Base-by-base conservation (phyloP, 2,797 vertebrate species). In the Austrolebias charrua region DNA sequence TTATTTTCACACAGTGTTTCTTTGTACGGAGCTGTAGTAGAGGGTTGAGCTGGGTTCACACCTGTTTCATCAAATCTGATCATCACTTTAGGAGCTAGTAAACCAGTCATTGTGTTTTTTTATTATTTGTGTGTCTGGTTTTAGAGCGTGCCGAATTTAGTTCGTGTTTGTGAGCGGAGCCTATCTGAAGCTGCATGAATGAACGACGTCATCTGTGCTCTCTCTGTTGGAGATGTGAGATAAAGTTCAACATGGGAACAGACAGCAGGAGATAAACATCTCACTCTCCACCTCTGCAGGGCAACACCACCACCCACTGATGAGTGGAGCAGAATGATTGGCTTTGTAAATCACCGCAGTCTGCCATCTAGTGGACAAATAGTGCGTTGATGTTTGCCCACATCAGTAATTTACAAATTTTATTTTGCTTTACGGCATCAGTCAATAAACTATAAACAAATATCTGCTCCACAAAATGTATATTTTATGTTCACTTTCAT, bases 291-390 rank as follows among this genome's bases (percentile, higher is more conserved):
- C 49, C 57, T 50, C 19, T 71, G 44, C 44, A 58, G 55, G 65
- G 44, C 45, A 48, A 35, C 31, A 59, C 19, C 44, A 56, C 51
- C 64, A 49, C 65, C 65, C 51, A 55, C 35, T 47, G 56, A 48
- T 59, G 38, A 62, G n/a, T 24, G 43, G 33, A 63, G 53, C 13
- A 10, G 43, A 53, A 43, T 31, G 18, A 46, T 42, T 53, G 49
- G 29, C 38, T 16, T 33, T 24, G 46, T 18, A 10, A 18, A 35
- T 33, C 24, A 66, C 24, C 9, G 60, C 38, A 73, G 53, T 24
- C 70, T 78, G 87, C 81, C 88, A 73, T 66, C 88, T 85, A 77
- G 84, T 89, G 88, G 87, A 60, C 31, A 18, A 6, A 54, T 4
- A 3, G 11, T 45, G 58, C 1, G 46, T 60, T 24, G 42, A 63